These are phyloP conservation scores for Zaprionus nigranus DNA, from an alignment of 1,140 invertebrate genomes.

Conservation along the genomic window DNA sequence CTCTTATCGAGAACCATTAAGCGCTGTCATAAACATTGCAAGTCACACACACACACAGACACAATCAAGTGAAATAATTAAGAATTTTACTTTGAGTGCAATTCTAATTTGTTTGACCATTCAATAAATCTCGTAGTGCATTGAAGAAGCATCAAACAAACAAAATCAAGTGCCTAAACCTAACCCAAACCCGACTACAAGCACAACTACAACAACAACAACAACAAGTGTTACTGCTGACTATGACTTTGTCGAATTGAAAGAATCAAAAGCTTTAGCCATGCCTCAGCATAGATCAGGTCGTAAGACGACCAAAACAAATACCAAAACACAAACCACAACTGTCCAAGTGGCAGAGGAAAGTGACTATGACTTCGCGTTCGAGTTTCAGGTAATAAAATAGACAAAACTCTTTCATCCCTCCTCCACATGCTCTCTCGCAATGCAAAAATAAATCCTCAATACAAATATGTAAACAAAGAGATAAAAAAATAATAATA, in stretches of 20 bases:
- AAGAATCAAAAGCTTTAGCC: conserved; percentile 73
- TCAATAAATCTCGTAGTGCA: conserved; percentile 70
- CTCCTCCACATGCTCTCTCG: conserved; percentile 15
- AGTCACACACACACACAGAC: conserved; percentile 33
- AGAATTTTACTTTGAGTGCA: conserved; percentile 17
- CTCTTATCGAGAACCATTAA: conserved; percentile 48
- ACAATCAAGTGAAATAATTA: conserved; percentile 36
- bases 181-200: conserved; percentile 12
- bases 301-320: conserved; percentile 73
- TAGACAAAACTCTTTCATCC: not conserved
- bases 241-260: conserved; percentile 75
- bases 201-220: not conserved
- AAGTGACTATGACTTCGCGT: conserved; percentile 87
- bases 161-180: conserved; percentile 61
- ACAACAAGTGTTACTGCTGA: conserved; percentile 50
- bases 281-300: conserved; percentile 79
- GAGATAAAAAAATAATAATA: conserved; percentile 28
- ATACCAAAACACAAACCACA: conserved; percentile 61
- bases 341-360: conserved; percentile 80
- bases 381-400: conserved; percentile 86
- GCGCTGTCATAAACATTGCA: conserved; percentile 45
- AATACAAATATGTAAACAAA: conserved; percentile 9
- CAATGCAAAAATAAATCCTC: conserved; percentile 32
- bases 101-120: conserved; percentile 66
- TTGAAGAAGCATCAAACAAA: conserved; percentile 65